Percentiles rank a stretch among this genome's conserved stretches.
phyloP scores from a whole-genome alignment of 2,888 invertebrate genomes.

The Listrodromus nycthemerus region DNA sequence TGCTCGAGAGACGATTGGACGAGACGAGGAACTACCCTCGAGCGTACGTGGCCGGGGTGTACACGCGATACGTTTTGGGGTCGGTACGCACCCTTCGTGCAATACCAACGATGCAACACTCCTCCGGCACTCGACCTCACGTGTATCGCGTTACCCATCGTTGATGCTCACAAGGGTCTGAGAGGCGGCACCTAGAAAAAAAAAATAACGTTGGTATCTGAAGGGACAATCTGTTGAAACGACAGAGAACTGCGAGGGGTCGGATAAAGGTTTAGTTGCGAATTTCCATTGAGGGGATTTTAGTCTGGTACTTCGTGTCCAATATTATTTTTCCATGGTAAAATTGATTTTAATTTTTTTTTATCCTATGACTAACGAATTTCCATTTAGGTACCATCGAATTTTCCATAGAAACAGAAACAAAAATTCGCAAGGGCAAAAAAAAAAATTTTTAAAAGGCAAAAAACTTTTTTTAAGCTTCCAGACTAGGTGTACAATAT shows the following conservation, averaged over 20 bases:
- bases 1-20: slow-evolving; percentile 78
- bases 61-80: slow-evolving; percentile 59
- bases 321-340: slow-evolving; percentile 4
- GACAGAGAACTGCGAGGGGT: slow-evolving; percentile 28
- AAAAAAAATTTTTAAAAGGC: no score
- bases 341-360: background rate
- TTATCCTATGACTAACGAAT: no score
- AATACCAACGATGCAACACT: slow-evolving; percentile 21
- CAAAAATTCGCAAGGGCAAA: no score
- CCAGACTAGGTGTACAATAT: no score
- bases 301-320: slow-evolving; percentile 30
- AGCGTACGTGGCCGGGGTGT: slow-evolving; percentile 58
- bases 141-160: slow-evolving; percentile 62
- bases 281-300: slow-evolving; percentile 47
- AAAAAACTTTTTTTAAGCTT: no score
- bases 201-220: slow-evolving; percentile 52
- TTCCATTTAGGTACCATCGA: no score
- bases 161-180: slow-evolving; percentile 45
- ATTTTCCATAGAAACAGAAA: no score
- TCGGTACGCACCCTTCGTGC: slow-evolving; percentile 60
- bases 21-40: slow-evolving; percentile 65
- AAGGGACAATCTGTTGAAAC: slow-evolving; percentile 55
- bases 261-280: slow-evolving; percentile 53
- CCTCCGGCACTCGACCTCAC: slow-evolving; percentile 48
- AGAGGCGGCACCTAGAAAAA: slow-evolving; percentile 61